phyloP scores from a whole-genome alignment of 2,888 invertebrate species.

The Sinohyriopsis cumingii region DNA sequence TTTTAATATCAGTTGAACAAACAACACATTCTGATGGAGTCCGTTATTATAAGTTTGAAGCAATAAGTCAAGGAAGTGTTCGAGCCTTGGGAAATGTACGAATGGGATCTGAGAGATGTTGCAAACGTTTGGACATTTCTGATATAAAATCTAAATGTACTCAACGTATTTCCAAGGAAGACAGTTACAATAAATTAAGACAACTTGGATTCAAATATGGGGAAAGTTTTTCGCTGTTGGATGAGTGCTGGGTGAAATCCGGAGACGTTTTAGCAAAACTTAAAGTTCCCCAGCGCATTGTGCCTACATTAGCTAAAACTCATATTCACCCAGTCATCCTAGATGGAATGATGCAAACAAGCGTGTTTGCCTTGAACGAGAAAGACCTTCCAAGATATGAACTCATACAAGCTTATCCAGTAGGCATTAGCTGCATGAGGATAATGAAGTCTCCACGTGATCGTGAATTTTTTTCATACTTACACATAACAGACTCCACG shows the following conservation, averaged over 20 bases:
- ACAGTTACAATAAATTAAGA: constrained; percentile 5
- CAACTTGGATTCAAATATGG: constrained; percentile 9
- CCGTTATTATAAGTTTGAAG: too few species aligned
- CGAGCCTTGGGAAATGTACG: too few species aligned
- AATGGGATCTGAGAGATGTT: too few species aligned
- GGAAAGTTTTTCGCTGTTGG: not conserved
- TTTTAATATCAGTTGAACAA: not conserved
- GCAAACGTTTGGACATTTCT: not conserved
- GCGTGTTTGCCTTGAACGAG: not conserved
- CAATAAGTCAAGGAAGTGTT: too few species aligned
- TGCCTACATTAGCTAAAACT: not conserved
- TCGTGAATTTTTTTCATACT: not conserved
- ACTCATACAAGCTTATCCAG: not conserved
- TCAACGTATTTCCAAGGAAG: not conserved
- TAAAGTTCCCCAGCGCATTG: not conserved
- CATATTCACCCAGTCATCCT: constrained; percentile 13
- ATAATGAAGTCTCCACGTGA: not conserved
- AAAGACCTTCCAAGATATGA: not conserved
- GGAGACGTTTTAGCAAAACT: not conserved
- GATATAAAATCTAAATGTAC: not conserved
- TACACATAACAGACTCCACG: not conserved
- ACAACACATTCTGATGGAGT: too few species aligned
- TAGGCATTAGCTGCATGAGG: not conserved
- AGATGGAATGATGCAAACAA: constrained; percentile 12
- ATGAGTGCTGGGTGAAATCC: not conserved